These are phyloP conservation scores for Girardinus metallicus DNA, from an alignment of 2,797 vertebrate species.

Conservation along the genomic window DNA sequence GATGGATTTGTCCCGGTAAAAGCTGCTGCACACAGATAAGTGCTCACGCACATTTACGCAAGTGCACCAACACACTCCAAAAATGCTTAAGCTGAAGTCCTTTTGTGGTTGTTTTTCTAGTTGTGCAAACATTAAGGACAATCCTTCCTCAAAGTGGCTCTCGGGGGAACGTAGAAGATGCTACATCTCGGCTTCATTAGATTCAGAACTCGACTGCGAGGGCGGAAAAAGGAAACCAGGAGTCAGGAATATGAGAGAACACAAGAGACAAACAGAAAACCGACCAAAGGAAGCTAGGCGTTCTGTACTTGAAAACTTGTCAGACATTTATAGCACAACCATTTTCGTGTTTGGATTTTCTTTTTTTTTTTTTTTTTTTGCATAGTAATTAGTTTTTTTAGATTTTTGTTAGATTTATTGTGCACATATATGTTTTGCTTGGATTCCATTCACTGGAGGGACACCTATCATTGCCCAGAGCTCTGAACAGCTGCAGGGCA, in stretches of 20 bases:
- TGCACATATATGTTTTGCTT: conserved; percentile 73
- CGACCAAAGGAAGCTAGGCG: conserved; percentile 6
- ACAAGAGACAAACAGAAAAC: conserved; percentile 18
- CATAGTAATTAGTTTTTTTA: background rate
- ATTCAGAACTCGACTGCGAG: conserved; percentile 48
- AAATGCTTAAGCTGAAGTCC: conserved; percentile 37
- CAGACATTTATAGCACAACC: background rate
- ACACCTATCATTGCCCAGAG: conserved; percentile 60
- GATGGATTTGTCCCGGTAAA: conserved; percentile 49
- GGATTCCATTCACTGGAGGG: conserved; percentile 68
- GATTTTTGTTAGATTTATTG: conserved; percentile 3
- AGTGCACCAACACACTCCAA: conserved; percentile 19
- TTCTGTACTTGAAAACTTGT: conserved; percentile 7
- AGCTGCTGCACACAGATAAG: conserved; percentile 31
- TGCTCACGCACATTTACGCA: conserved; percentile 17
- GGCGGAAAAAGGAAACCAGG: conserved; percentile 16
- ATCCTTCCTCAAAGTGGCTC: conserved; percentile 39
- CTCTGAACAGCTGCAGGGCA: conserved; percentile 71
- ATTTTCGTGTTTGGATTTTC: background rate
- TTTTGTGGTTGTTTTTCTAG: conserved; percentile 52
- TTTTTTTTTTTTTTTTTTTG: background rate
- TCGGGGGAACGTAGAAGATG: conserved; percentile 35
- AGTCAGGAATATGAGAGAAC: conserved; percentile 13
- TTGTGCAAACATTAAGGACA: conserved; percentile 53
- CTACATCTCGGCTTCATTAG: conserved; percentile 57